Conservation (phyloP, 2,113 vertebrate genomes). For the Oreochromis spilurus region DNA sequence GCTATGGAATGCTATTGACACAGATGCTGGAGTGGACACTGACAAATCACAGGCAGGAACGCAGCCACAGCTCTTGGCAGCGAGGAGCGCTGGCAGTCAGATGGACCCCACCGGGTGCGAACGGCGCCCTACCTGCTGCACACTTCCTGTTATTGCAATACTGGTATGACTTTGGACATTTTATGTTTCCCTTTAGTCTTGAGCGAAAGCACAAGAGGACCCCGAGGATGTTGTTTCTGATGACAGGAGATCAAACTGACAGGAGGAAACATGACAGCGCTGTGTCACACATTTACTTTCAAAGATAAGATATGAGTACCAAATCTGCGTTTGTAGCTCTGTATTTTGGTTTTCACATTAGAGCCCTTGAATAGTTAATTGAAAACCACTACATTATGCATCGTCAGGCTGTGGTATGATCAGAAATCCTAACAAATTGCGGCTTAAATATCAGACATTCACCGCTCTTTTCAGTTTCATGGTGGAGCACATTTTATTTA, state of each 20-base stretch:
- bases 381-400: conserved; percentile 3
- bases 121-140: conserved; percentile 44
- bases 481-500: conserved; percentile 24
- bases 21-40: conserved; percentile 67
- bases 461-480: conserved; percentile 32
- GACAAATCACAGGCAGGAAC: conserved; percentile 61
- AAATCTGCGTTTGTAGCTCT: neutral
- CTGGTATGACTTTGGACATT: neutral
- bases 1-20: conserved; percentile 75
- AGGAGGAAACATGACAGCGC: neutral
- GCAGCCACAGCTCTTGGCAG: conserved; percentile 47
- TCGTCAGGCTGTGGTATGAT: conserved; percentile 1
- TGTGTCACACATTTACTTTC: neutral
- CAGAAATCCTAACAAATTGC: conserved; percentile 39
- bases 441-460: conserved; percentile 34
- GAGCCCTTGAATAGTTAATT: neutral
- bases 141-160: conserved; percentile 58
- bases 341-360: neutral
- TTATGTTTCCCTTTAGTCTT: conserved; percentile 3
- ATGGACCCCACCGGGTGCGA: conserved; percentile 25
- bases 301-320: neutral
- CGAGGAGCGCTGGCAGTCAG: conserved; percentile 14
- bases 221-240: neutral
- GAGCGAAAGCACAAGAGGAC: neutral
- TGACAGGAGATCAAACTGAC: neutral